Percentiles rank a stretch among this genome's conserved stretches.
These are phyloP conservation scores for Arenaria interpres DNA, from an alignment of 2,113 vertebrate species.

Conservation along the genomic window DNA sequence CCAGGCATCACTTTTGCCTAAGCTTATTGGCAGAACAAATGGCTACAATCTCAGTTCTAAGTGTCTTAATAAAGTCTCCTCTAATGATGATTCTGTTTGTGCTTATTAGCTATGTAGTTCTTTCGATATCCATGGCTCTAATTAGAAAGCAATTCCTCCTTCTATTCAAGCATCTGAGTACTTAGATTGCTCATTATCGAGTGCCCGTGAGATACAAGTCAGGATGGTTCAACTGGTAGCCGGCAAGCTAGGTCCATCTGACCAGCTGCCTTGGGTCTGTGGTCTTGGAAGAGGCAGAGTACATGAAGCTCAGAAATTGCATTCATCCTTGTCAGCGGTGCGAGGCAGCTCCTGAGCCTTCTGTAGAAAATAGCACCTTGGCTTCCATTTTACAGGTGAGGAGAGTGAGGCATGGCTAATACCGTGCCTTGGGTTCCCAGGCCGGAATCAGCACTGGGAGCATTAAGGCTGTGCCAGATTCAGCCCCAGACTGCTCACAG, in stretches of 20 bases:
- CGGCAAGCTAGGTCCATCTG: not conserved
- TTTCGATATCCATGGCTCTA: not conserved
- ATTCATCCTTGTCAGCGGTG: not conserved
- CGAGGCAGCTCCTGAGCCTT: not conserved
- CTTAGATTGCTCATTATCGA: not conserved
- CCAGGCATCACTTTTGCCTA: not conserved
- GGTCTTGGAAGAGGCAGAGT: not conserved
- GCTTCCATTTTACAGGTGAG: not conserved
- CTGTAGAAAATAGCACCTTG: not conserved
- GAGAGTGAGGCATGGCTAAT: not conserved
- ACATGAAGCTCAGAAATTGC: not conserved
- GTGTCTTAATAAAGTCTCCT: constrained; percentile 14
- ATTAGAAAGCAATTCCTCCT: constrained; percentile 18
- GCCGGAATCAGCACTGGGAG: not conserved
- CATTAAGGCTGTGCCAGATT: not conserved
- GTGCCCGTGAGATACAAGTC: not conserved
- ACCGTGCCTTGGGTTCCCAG: not conserved
- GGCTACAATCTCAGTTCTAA: not conserved
- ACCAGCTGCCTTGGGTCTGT: not conserved
- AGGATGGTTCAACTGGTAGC: not conserved
- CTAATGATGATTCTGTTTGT: not conserved
- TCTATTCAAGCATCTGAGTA: not conserved
- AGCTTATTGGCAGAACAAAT: constrained; percentile 32
- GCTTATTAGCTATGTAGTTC: not conserved
- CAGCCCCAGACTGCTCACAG: not conserved